Evolutionary conservation across 2,797 vertebrate species (phyloP).

Genomic region (Pangasius mekongensis): DNA sequence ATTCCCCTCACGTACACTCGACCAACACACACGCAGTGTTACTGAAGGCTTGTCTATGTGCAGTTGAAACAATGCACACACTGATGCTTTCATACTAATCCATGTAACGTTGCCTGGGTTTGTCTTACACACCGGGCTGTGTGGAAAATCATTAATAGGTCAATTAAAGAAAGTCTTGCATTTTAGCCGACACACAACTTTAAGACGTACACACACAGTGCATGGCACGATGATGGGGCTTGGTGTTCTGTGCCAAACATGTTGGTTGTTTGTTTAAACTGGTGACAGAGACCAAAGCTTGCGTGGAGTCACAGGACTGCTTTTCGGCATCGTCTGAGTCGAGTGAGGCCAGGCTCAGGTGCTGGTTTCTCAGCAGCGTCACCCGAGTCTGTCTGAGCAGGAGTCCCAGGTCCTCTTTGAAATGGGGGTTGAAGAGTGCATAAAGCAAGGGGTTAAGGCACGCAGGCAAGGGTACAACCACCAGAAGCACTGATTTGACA

Average conservation of each 20-base stretch:
- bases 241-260: conserved; percentile 61
- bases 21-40: background rate
- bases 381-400: conserved; percentile 73
- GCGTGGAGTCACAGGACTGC: conserved; percentile 91
- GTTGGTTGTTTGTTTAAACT: conserved; percentile 65
- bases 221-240: conserved; percentile 75
- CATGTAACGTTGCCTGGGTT: background rate
- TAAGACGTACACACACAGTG: conserved; percentile 41
- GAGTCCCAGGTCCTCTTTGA: conserved; percentile 83
- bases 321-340: conserved; percentile 88
- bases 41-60: background rate
- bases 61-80: background rate
- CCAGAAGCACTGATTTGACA: conserved; percentile 84
- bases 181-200: background rate
- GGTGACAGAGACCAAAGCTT: conserved; percentile 82
- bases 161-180: background rate
- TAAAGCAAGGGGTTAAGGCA: conserved; percentile 92
- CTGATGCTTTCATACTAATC: background rate
- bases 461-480: conserved; percentile 86
- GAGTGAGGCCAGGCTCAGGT: conserved; percentile 72
- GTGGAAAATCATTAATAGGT: background rate
- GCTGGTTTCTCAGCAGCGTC: conserved; percentile 70
- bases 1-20: conserved; percentile 5
- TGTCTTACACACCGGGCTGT: background rate
- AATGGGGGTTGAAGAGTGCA: conserved; percentile 89